Evolutionary conservation across 2,888 invertebrate species (phyloP).

Genomic region (Phragmatobia fuliginosa): DNA sequence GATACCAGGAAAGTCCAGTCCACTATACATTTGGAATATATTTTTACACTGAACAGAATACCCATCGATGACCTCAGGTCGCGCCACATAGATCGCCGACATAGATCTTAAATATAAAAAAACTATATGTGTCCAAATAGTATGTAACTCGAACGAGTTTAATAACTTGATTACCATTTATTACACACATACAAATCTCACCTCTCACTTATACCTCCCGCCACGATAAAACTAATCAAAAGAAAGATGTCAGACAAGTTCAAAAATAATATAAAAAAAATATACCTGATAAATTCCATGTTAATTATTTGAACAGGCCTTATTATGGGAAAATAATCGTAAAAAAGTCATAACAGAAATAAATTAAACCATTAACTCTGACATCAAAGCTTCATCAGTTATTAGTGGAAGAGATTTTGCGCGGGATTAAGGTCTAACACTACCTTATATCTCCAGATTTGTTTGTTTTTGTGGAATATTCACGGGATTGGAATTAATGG

Average conservation of each 20-base stretch:
- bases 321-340: neutral
- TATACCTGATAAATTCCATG: neutral
- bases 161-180: neutral
- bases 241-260: neutral
- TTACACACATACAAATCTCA: neutral
- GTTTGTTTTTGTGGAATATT: no score
- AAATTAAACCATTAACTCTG: slow-evolving; percentile 2
- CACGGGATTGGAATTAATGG: no score
- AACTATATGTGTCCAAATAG: neutral
- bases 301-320: neutral
- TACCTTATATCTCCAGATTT: neutral
- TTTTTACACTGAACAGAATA: no score
- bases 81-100: neutral
- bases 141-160: neutral
- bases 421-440: neutral
- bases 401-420: neutral
- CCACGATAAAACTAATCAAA: neutral
- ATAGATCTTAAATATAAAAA: neutral
- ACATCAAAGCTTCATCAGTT: neutral
- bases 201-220: neutral
- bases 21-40: no score
- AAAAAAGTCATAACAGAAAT: slow-evolving; percentile 2
- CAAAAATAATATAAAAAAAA: neutral
- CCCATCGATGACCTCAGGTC: no score
- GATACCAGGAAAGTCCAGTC: no score